Percentiles rank a stretch among this genome's conserved stretches.
phyloP scores from a whole-genome alignment of 2,888 invertebrate species.

The Dynastes grantii region DNA sequence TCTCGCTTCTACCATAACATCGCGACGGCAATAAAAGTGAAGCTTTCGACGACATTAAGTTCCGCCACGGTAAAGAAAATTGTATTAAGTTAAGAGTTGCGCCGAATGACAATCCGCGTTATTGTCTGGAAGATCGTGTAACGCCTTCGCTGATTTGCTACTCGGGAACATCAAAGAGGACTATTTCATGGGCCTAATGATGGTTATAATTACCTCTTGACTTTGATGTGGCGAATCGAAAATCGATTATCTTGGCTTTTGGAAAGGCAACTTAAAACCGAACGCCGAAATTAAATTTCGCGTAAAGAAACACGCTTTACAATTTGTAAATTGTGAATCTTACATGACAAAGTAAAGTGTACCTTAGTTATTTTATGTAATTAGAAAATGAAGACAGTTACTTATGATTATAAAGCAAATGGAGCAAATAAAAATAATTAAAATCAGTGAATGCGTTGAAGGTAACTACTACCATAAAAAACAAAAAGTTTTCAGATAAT shows the following conservation, averaged over 20 bases:
- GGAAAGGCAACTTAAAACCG: not conserved
- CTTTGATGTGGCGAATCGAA: constrained; percentile 35
- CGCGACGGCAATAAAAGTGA: constrained; percentile 34
- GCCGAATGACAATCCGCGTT: constrained; percentile 25
- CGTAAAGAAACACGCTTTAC: not conserved
- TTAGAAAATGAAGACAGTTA: not conserved
- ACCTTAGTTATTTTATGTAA: no score
- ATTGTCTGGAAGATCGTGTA: constrained; percentile 34
- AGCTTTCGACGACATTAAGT: constrained; percentile 40
- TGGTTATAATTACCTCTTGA: constrained; percentile 42
- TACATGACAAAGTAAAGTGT: no score
- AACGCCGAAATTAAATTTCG: not conserved
- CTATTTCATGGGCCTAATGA: constrained; percentile 27
- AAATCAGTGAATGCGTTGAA: not conserved
- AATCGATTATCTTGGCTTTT: constrained; percentile 22
- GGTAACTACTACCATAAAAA: no score
- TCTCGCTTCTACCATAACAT: constrained; percentile 21
- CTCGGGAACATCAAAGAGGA: constrained; percentile 27
- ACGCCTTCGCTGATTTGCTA: constrained; percentile 28
- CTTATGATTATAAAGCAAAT: not conserved
- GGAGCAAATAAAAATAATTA: not conserved
- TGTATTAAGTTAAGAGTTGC: constrained; percentile 44
- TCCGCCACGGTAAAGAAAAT: constrained; percentile 33
- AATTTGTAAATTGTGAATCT: not conserved
- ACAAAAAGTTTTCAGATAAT: not conserved